Base-by-base conservation (phyloP, 2,113 vertebrate species). In the Sitta europaea region DNA sequence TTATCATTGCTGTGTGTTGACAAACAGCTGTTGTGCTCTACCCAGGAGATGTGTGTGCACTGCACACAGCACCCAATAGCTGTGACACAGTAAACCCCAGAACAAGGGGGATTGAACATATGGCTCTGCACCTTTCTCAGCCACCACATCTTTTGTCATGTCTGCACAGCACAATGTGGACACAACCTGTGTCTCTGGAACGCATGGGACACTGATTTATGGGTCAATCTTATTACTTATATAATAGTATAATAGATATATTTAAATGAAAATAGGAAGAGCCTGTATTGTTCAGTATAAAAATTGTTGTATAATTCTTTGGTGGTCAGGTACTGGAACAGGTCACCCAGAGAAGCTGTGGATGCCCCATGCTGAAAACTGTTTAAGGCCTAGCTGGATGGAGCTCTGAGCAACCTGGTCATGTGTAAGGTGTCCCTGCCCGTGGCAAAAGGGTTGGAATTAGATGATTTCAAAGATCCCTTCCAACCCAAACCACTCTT, bases 1-100 rank as follows among this genome's bases (percentile, higher is more conserved):
- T 90, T 48, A 7, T 86, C 79, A 87, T 54, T 85, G 70, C 62
- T 67, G 36, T 29, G 16, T 70, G 40, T 76, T 93, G 85, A 95
- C 75, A 94, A 90, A 79, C 58, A 88, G 90, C 75, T 73, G 76
- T n/a, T 88, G 25, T 40, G n/a, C 10, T 67, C 54, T 70, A 24
- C 90, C 59, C 55, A 40, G 71, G 50, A 95, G 68, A 62, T 27
- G 53, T 31, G 48, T 18, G 28, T n/a, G 54, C 25, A 29, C 35
- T 1, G 0, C 36, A 9, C 18, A 36, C 6, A 21, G 24, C 8
- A 2, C 67, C 43, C 45, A 35, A 23, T 13, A 40, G 28, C 67
- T 73, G 31, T 21, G 42, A 24, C 25, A 25, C 77, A 76, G 73
- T 24, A 82, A 57, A 40, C 8, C 8, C 27, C 28, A 54, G 50